Evolutionary conservation across 2,113 vertebrate genomes (phyloP), one percentile per base, ranked within the genome.

Genomic region (Pygoscelis antarcticus): DNA sequence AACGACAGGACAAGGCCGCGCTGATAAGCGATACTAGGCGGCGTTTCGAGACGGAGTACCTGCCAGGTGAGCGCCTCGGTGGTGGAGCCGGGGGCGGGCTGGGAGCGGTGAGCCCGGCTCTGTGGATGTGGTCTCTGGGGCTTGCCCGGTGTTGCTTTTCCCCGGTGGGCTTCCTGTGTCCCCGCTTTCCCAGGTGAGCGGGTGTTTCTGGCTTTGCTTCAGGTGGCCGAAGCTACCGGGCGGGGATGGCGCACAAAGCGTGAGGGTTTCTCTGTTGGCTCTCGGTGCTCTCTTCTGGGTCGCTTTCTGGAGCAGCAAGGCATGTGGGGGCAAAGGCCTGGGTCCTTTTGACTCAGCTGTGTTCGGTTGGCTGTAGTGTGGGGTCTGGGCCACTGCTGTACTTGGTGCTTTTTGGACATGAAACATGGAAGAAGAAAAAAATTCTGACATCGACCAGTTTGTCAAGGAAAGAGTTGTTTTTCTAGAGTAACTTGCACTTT

Each of bases 31-130:
- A 99, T 93, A 99, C 97, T 7, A 98, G 99, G 49, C 98, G 98
- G 90, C 98, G 99, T 76, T 99, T 99, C 97, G 98, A 98, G 92
- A 96, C 98, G 34, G 99, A 99, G 82, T 99, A 98, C 90, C 85
- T 99, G 64, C 93, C 98, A 98, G 99, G 99, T 99, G 74, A 96
- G 98, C 79, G 36, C 21, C 57, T 16, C 6, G 13, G 11, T 34
- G 40, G 30, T 16, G 62, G n/a, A 1, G 64, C n/a, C 1, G 11
- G 8, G 62, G 26, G 4, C 1, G 38, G 51, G 22, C 3, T 1
- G 49, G 40, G 66, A 8, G 54, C 14, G 9, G 22, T 5, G 27
- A 42, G 69, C 25, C 30, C 6, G 17, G 71, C 19, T 21, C 27
- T 2, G 1, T 12, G 62, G 8, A 0, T 4, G 42, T 3, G 17